These are phyloP conservation scores for Leptodirus hochenwartii DNA, from an alignment of 2,888 invertebrate genomes.

Conservation along the genomic window DNA sequence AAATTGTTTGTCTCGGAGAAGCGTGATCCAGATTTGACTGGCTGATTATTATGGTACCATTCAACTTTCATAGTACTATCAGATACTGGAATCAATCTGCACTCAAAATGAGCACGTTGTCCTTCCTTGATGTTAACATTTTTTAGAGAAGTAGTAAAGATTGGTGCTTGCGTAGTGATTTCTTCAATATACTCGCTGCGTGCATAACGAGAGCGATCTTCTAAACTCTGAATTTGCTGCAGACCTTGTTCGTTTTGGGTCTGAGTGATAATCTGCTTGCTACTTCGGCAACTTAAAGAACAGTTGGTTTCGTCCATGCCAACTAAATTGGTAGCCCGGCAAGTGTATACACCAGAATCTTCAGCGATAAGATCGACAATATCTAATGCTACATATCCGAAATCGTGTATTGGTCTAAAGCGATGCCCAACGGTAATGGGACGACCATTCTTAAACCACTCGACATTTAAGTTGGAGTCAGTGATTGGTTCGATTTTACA, in stretches of 20 bases:
- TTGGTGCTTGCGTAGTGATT: constrained; percentile 76
- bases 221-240: constrained; percentile 76
- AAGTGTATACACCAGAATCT: constrained; percentile 87
- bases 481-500: constrained; percentile 94
- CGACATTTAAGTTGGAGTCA: constrained; percentile 89
- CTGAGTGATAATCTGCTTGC: constrained; percentile 63
- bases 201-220: constrained; percentile 64
- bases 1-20: constrained; percentile 95
- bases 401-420: constrained; percentile 93
- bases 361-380: constrained; percentile 92
- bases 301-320: constrained; percentile 79
- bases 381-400: constrained; percentile 95
- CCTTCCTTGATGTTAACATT: constrained; percentile 88
- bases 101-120: constrained; percentile 87
- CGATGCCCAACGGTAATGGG: constrained; percentile 88
- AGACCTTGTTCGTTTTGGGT: constrained; percentile 79
- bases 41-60: constrained; percentile 86
- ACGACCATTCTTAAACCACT: constrained; percentile 91
- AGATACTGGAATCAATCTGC: constrained; percentile 82
- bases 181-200: constrained; percentile 62
- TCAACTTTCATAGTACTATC: constrained; percentile 87
- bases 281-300: constrained; percentile 50
- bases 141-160: constrained; percentile 82
- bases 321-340: constrained; percentile 75
- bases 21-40: constrained; percentile 82